These are phyloP conservation scores for Pygoscelis antarcticus DNA, from an alignment of 2,113 vertebrate species.

Conservation along the genomic window DNA sequence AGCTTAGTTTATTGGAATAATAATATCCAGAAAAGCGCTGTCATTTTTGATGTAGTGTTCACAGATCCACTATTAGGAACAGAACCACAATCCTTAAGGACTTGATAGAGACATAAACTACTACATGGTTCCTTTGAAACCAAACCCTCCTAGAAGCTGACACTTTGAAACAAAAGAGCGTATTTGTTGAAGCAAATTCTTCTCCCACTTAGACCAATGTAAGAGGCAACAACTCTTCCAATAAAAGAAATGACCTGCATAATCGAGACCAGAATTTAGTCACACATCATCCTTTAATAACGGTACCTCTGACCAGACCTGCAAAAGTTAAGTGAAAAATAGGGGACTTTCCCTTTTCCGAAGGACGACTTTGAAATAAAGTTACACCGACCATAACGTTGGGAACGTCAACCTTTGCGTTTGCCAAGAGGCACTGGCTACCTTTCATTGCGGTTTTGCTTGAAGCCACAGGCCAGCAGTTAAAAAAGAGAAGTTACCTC, in stretches of 20 bases:
- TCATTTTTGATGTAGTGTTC: background rate
- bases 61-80: background rate
- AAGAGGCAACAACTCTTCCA: background rate
- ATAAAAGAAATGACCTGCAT: rapidly evolving
- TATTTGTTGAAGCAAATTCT: background rate
- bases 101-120: background rate
- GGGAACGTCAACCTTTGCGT: background rate
- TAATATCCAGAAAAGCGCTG: background rate
- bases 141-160: background rate
- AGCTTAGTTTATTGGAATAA: background rate
- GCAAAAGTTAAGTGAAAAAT: rapidly evolving
- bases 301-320: rapidly evolving
- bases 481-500: no score
- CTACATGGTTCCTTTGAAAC: background rate
- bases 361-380: background rate
- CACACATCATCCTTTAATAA: background rate
- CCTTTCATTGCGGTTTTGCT: rapidly evolving
- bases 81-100: background rate
- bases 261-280: background rate
- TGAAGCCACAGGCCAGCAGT: background rate
- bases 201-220: rapidly evolving
- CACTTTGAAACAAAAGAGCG: background rate
- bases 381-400: rapidly evolving
- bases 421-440: rapidly evolving
- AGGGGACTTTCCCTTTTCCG: rapidly evolving